Conservation (phyloP, 1,140 invertebrate species). For the Eubasilissa regina region DNA sequence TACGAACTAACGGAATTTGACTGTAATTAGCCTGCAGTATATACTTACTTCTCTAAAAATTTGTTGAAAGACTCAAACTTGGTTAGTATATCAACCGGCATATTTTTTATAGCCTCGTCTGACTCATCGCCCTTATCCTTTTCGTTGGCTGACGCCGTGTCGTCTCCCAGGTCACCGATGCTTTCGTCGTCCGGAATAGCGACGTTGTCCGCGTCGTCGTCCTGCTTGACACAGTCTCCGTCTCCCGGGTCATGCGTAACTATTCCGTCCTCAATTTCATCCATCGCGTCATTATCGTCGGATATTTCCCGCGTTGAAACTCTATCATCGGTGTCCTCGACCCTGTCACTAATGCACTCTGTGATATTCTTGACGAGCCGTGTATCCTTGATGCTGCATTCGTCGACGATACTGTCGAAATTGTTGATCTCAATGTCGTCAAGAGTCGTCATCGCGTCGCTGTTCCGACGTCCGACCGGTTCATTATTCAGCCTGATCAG, state of each 20-base stretch:
- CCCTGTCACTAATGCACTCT: neutral
- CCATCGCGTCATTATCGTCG: too few relatives aligned
- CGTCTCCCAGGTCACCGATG: neutral
- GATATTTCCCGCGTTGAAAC: neutral
- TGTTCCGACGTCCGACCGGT: neutral
- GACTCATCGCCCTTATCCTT: neutral
- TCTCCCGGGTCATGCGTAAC: neutral
- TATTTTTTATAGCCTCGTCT: slow-evolving; percentile 1
- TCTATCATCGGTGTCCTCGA: neutral
- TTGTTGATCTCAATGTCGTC: neutral
- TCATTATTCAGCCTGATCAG: slow-evolving; percentile 9
- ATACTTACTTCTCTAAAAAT: slow-evolving; percentile 21
- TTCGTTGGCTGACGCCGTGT: neutral
- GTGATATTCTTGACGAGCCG: slow-evolving; percentile 9
- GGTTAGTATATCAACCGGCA: slow-evolving; percentile 8
- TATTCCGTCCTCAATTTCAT: neutral
- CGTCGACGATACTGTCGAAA: neutral
- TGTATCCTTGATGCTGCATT: slow-evolving; percentile 10
- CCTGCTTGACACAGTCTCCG: neutral
- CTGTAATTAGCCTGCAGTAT: too few relatives aligned
- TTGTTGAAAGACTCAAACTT: slow-evolving; percentile 11
- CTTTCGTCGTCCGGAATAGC: neutral
- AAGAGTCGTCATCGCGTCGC: neutral
- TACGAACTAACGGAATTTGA: too few relatives aligned
- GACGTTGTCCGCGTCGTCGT: neutral